phyloP scores from a whole-genome alignment of 2,797 vertebrate species.

The Periparus ater region DNA sequence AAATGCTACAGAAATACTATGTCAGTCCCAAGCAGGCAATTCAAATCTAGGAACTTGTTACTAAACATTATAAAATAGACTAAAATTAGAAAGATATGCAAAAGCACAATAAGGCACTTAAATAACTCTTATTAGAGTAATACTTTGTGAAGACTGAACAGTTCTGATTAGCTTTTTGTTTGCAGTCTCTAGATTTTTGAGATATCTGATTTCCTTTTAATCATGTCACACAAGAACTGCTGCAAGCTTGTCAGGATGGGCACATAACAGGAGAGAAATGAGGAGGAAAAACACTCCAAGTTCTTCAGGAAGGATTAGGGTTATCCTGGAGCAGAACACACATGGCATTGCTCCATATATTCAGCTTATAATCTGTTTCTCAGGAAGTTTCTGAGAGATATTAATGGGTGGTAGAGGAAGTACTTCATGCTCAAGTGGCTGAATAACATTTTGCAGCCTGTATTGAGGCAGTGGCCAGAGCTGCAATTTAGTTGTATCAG shows the following conservation, averaged over 20 bases:
- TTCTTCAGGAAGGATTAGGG: neutral
- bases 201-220: neutral
- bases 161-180: neutral
- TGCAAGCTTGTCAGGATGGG: neutral
- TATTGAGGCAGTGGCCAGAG: neutral
- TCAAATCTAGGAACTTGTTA: neutral
- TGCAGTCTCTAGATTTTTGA: neutral
- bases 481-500: neutral
- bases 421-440: neutral
- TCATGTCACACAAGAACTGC: neutral
- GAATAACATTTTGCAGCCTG: conserved; percentile 20
- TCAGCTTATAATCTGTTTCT: neutral
- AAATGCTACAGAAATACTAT: neutral
- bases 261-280: neutral
- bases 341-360: neutral
- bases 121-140: neutral
- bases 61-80: neutral
- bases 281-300: neutral
- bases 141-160: neutral
- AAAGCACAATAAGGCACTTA: neutral
- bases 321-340: neutral
- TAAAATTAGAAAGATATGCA: neutral
- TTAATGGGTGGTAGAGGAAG: neutral
- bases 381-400: conserved; percentile 18
- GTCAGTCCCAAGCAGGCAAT: neutral